phyloP scores from a whole-genome alignment of 2,888 invertebrate genomes.

The Crematogaster levior region DNA sequence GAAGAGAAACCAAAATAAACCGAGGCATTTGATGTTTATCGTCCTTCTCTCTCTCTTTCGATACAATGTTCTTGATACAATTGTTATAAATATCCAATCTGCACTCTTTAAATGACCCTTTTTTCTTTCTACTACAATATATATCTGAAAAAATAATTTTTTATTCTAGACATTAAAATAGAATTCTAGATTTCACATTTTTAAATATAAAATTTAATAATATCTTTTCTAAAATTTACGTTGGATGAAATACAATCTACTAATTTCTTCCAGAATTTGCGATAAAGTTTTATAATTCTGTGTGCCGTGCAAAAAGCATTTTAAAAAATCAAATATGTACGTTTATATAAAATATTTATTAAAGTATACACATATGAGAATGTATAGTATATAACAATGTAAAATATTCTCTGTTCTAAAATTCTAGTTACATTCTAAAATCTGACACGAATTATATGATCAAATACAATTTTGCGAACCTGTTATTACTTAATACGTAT shows the following conservation, averaged over 20 bases:
- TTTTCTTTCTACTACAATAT: not conserved
- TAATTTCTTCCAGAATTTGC: not conserved
- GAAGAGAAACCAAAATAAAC: not conserved
- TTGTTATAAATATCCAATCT: not conserved
- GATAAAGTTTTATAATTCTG: not conserved
- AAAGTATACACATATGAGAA: not conserved
- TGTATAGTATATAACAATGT: not conserved
- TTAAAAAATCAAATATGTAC: not conserved
- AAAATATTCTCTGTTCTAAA: too few species aligned
- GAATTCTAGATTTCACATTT: not conserved
- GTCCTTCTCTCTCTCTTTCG: not conserved
- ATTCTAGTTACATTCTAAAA: too few species aligned
- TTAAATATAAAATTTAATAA: not conserved
- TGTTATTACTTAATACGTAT: not conserved
- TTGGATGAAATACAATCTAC: not conserved
- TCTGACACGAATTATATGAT: not conserved
- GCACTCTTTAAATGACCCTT: not conserved
- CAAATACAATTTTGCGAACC: not conserved
- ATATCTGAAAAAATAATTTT: not conserved
- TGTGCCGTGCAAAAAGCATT: not conserved
- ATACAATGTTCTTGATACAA: not conserved
- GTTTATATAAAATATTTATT: not conserved
- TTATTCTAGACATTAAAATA: not conserved
- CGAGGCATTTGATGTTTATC: not conserved
- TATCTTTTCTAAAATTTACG: constrained; percentile 8